phyloP scores from a whole-genome alignment of 1,140 invertebrate genomes.

The Gonioctena quinquepunctata region DNA sequence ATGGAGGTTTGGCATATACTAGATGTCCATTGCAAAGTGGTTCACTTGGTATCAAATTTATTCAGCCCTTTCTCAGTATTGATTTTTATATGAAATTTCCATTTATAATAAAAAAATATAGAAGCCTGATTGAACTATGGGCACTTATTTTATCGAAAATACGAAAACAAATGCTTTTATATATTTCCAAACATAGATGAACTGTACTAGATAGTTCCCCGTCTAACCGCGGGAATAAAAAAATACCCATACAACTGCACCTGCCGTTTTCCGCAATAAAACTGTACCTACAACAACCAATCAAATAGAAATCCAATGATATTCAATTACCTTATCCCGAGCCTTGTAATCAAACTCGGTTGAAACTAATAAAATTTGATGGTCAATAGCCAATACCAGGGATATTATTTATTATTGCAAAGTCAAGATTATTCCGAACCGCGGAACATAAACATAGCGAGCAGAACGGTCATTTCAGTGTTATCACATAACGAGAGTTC shows the following conservation, averaged over 20 bases:
- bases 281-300: not conserved
- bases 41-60: too few species aligned
- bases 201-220: too few species aligned
- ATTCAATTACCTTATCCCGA: not conserved
- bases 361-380: not conserved
- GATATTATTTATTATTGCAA: not conserved
- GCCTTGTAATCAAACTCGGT: not conserved
- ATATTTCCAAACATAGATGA: too few species aligned
- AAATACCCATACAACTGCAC: not conserved
- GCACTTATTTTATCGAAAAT: too few species aligned
- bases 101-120: too few species aligned
- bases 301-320: not conserved
- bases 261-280: not conserved
- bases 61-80: too few species aligned
- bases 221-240: not conserved
- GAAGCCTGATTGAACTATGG: too few species aligned
- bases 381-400: not conserved
- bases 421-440: not conserved
- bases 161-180: too few species aligned
- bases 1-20: too few species aligned
- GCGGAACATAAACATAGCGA: not conserved
- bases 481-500: not conserved
- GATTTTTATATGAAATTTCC: too few species aligned
- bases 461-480: not conserved
- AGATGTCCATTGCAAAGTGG: too few species aligned